phyloP scores from a whole-genome alignment of 2,113 vertebrate genomes.

The Etheostoma spectabile region DNA sequence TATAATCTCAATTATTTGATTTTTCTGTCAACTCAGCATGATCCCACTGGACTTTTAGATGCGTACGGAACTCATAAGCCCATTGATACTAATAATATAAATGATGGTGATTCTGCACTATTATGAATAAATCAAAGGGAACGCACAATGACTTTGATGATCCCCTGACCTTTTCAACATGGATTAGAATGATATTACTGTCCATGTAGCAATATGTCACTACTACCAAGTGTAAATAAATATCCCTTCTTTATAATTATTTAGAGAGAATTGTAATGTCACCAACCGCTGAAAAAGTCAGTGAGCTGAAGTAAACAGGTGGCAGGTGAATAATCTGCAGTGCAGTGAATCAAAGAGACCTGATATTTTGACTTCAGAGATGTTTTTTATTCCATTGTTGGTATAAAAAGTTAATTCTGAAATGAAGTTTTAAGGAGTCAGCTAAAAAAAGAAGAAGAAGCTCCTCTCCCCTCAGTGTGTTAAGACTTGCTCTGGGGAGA shows the following conservation, averaged over 20 bases:
- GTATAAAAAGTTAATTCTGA: conserved; percentile 34
- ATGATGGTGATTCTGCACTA: conserved; percentile 6
- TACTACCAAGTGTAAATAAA: not conserved
- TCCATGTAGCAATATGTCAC: not conserved
- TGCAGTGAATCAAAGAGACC: not conserved
- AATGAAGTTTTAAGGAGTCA: conserved; percentile 28
- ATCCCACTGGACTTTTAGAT: conserved; percentile 57
- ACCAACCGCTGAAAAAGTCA: not conserved
- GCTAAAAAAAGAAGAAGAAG: conserved; percentile 25
- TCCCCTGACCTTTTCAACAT: not conserved
- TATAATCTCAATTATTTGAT: conserved; percentile 57
- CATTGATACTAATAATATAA: conserved; percentile 22
- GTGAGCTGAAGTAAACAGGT: not conserved
- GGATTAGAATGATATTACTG: not conserved
- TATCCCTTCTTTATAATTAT: not conserved
- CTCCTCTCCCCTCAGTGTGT: conserved; percentile 12
- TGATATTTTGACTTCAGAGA: conserved; percentile 5
- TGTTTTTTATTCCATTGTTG: conserved; percentile 13
- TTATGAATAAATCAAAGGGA: conserved; percentile 22
- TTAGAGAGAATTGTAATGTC: not conserved
- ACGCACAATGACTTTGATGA: not conserved
- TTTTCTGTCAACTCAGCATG: conserved; percentile 53
- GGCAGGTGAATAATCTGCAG: not conserved
- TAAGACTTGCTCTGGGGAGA: conserved; percentile 52
- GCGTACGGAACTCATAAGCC: conserved; percentile 48